These are phyloP conservation scores for Acleris sparsana DNA, from an alignment of 2,888 invertebrate species.

Conservation along the genomic window DNA sequence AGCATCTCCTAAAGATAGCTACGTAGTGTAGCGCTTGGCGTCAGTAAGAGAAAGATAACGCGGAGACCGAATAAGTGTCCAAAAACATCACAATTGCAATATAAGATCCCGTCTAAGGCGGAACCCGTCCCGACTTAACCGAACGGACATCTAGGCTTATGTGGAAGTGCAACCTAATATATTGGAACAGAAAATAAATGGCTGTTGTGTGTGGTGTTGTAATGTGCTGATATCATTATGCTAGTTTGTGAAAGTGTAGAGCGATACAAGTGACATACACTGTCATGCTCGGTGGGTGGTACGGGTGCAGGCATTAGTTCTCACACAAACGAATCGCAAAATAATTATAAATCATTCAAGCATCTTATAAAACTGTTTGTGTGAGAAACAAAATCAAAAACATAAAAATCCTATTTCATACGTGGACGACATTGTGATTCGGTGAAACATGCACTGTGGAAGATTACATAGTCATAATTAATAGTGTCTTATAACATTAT, in stretches of 20 bases:
- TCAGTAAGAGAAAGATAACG: too few species aligned
- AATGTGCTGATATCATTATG: conserved; percentile 45
- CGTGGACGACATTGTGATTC: conserved; percentile 69
- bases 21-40: too few species aligned
- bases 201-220: conserved; percentile 38
- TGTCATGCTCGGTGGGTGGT: conserved; percentile 77
- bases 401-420: conserved; percentile 63
- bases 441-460: conserved; percentile 80
- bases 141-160: conserved; percentile 10
- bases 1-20: neutral
- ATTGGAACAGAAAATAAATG: conserved; percentile 37
- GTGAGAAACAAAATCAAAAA: conserved; percentile 60
- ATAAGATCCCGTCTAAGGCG: neutral
- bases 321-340: conserved; percentile 59
- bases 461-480: conserved; percentile 43
- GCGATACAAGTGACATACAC: conserved; percentile 53
- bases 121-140: neutral
- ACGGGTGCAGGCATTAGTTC: conserved; percentile 76
- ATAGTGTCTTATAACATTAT: conserved; percentile 5
- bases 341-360: conserved; percentile 16
- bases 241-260: conserved; percentile 44
- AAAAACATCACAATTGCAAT: neutral
- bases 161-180: conserved; percentile 34
- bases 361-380: conserved; percentile 51
- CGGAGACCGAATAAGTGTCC: too few species aligned